Base-by-base conservation (phyloP, 2,113 vertebrate genomes). In the Heterotis niloticus region DNA sequence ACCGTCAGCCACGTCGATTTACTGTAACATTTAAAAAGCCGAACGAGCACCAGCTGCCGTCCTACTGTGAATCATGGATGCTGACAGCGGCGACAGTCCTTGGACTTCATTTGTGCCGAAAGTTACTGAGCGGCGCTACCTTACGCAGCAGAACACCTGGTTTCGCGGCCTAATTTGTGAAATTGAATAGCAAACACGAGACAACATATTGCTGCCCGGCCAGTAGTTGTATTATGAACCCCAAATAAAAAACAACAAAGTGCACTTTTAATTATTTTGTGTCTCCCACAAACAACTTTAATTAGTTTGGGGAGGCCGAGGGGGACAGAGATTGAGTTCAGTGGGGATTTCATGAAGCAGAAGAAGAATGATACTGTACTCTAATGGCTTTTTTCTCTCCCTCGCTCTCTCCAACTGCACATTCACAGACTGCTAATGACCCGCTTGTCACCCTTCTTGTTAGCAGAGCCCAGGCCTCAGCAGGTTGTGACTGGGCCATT, bases 261-360 rank as follows among this genome's bases (percentile, higher is more conserved):
- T 86, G 84, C 81, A 83, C 84, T 84, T 90, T 85, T 90, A 92
- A 92, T 90, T 84, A 91, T 93, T 89, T 93, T 90, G 86, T 81
- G 83, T 89, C 62, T 86, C 92, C 85, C 83, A 91, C 88, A 91
- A 94, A 92, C 86, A 93, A 92, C 79, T 92, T 88, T 91, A 94
- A 91, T 83, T 93, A 86, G 86, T 90, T 87, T 88, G 81, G 87
- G 85, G 91, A 92, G 87, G 79, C 84, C 90, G 73, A 81, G 88
- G 91, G 86, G 83, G 87, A 86, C 75, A 90, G 91, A 87, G 88
- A 59, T 83, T 83, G 29, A 44, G 79, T 88, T 92, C 91, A 90
- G 91, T 89, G 88, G 87, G 90, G 90, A 89, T 84, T 89, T 87
- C 85, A 83, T 88, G 86, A 85, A 54, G 59, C 75, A 10, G 60